Evolutionary conservation across 2,113 vertebrate genomes (phyloP).

Genomic region (Spheniscus mendiculus): DNA sequence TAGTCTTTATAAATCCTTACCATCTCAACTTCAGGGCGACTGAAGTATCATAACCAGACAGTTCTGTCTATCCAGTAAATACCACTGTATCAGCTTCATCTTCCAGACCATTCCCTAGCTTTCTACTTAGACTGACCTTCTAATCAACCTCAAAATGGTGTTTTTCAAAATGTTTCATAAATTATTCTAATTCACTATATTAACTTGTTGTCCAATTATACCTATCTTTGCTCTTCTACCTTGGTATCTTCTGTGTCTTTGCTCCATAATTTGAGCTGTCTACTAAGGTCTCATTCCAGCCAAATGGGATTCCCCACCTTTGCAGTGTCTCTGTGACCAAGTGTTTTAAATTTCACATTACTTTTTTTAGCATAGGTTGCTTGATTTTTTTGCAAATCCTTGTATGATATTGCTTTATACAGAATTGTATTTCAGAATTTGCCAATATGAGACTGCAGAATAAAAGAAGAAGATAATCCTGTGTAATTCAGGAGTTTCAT

Average conservation of each 20-base stretch:
- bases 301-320: background rate
- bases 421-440: background rate
- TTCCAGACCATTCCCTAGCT: background rate
- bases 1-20: background rate
- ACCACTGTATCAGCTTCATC: background rate
- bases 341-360: background rate
- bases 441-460: background rate
- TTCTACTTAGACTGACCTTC: background rate
- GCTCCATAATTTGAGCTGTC: background rate
- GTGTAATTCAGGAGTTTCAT: background rate
- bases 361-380: background rate
- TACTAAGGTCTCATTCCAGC: background rate
- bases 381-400: background rate
- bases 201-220: background rate
- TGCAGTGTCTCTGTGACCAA: background rate
- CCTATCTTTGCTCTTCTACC: background rate
- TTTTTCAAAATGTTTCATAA: background rate
- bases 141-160: background rate
- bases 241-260: background rate
- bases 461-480: background rate
- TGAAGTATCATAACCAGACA: background rate
- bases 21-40: background rate
- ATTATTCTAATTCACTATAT: background rate
- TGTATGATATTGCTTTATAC: background rate
- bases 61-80: background rate